Conservation (phyloP, 2,113 vertebrate species). For the Lamprotornis superbus region DNA sequence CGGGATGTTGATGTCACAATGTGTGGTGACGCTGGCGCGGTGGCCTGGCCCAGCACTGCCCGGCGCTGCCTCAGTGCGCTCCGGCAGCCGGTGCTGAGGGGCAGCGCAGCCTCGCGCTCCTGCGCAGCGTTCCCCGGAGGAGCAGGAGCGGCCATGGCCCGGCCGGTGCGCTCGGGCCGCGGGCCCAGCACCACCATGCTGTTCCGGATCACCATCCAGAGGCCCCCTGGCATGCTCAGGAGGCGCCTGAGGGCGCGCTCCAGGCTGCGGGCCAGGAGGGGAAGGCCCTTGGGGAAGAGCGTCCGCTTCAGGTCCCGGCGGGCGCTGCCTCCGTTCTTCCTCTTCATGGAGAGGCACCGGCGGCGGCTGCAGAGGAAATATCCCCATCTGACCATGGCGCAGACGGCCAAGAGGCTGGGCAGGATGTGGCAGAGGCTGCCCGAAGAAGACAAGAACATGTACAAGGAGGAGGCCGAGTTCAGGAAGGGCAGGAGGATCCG, state of each 20-base stretch:
- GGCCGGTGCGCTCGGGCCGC: not conserved
- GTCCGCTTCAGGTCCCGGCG: not conserved
- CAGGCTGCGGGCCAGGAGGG: not conserved
- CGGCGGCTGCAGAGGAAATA: not conserved
- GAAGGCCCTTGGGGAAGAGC: not conserved
- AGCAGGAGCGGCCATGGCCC: not conserved
- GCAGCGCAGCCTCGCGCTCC: too few species aligned
- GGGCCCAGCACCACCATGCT: not conserved
- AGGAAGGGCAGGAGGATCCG: not conserved
- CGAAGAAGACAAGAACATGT: rapidly evolving
- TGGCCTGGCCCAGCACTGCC: rapidly evolving
- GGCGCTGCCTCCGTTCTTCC: not conserved
- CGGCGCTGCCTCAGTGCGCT: not conserved
- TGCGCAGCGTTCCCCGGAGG: too few species aligned
- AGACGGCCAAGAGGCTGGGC: not conserved
- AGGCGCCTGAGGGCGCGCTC: not conserved
- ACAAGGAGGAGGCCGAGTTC: not conserved
- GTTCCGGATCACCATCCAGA: not conserved
- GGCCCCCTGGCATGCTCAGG: rapidly evolving
- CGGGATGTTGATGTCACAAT: rapidly evolving
- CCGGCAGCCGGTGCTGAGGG: not conserved
- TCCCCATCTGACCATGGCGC: not conserved
- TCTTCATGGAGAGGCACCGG: not conserved
- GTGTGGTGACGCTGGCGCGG: rapidly evolving
- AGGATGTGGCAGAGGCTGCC: not conserved